Evolutionary conservation across 2,113 vertebrate genomes (phyloP).

Genomic region (Scopus umbretta): DNA sequence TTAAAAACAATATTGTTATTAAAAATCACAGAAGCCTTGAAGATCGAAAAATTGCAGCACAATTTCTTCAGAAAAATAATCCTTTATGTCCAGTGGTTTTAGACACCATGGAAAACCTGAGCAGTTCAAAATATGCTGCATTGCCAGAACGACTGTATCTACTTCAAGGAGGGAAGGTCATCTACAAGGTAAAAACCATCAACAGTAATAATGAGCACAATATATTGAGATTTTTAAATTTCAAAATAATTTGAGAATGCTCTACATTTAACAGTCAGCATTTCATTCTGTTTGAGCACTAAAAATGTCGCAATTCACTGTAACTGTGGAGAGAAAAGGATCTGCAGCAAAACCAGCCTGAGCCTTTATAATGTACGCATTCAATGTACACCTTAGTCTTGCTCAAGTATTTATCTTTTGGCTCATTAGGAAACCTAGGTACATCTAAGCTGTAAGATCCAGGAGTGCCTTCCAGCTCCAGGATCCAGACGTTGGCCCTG

Average conservation of each 20-base stretch:
- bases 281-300: neutral
- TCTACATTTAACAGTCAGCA: neutral
- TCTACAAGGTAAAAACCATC: constrained; percentile 80
- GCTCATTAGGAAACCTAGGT: neutral
- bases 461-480: neutral
- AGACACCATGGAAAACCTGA: constrained; percentile 82
- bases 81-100: constrained; percentile 87
- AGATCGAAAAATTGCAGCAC: constrained; percentile 81
- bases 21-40: constrained; percentile 80
- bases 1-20: constrained; percentile 87
- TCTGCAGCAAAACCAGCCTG: neutral
- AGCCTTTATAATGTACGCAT: neutral
- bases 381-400: neutral
- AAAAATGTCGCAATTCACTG: neutral
- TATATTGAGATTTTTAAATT: neutral
- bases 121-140: constrained; percentile 80
- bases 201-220: neutral
- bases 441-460: neutral
- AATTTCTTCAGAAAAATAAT: constrained; percentile 72
- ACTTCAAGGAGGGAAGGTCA: constrained; percentile 80
- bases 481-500: neutral
- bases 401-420: constrained; percentile 36
- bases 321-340: neutral
- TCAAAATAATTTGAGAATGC: neutral
- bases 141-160: constrained; percentile 88